These are phyloP conservation scores for Drosophila quinaria DNA, from an alignment of 2,888 invertebrate genomes.

Conservation along the genomic window DNA sequence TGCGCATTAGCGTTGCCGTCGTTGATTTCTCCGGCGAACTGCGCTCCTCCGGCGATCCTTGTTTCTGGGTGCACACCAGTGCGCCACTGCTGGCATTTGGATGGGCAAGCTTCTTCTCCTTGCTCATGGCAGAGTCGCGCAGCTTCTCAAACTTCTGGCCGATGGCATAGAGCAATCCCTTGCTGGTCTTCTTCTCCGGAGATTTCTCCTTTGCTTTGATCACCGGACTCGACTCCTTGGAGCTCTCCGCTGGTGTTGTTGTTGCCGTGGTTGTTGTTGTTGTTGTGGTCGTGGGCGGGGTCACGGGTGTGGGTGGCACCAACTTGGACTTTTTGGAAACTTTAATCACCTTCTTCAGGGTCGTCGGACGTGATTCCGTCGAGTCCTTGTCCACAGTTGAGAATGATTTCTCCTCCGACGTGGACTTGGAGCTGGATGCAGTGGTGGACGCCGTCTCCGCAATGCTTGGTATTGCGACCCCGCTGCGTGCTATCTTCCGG, in stretches of 20 bases:
- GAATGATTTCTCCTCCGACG: conserved; percentile 72
- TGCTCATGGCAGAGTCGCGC: conserved; percentile 86
- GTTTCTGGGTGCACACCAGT: conserved; percentile 69
- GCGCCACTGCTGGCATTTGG: conserved; percentile 46
- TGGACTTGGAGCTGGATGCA: conserved; percentile 55
- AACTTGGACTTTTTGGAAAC: conserved; percentile 81
- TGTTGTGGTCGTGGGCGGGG: conserved; percentile 58
- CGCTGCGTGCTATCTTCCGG: conserved; percentile 76
- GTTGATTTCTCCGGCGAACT: conserved; percentile 58
- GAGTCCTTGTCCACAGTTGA: conserved; percentile 56
- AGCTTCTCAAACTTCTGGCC: conserved; percentile 92
- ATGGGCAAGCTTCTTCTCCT: conserved; percentile 75
- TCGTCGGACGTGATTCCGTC: conserved; percentile 67
- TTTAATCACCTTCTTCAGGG: conserved; percentile 74
- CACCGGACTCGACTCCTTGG: conserved; percentile 81
- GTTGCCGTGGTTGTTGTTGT: conserved; percentile 63
- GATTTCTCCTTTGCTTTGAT: conserved; percentile 83
- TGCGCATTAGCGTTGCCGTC: conserved; percentile 86
- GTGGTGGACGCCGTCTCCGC: conserved; percentile 35
- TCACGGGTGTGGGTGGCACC: conserved; percentile 76
- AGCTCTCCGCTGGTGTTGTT: conserved; percentile 73
- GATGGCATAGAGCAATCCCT: conserved; percentile 90
- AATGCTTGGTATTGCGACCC: conserved; percentile 67
- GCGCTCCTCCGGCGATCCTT: conserved; percentile 70
- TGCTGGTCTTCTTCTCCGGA: conserved; percentile 88